phyloP scores from a whole-genome alignment of 1,140 invertebrate genomes.

The Cherax destructor region DNA sequence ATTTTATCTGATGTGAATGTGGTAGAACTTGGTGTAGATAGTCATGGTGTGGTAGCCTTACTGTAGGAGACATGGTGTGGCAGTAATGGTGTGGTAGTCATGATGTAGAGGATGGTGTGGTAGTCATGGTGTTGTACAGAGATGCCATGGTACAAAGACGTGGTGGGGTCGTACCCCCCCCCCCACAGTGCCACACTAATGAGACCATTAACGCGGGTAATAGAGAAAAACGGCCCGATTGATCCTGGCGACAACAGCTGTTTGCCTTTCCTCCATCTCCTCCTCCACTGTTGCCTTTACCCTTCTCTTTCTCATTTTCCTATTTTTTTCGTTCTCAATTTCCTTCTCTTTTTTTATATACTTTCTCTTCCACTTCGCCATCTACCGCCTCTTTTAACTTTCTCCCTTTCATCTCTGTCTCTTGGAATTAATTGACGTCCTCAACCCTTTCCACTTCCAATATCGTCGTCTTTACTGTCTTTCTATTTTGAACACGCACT shows the following conservation, averaged over 20 bases:
- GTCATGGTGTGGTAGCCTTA: not conserved
- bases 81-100: not conserved
- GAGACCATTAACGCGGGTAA: not conserved
- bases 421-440: too few species aligned
- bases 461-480: too few species aligned
- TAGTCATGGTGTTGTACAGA: not conserved
- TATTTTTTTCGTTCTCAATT: not conserved
- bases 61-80: not conserved
- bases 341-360: not conserved
- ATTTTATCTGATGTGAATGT: too few species aligned
- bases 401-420: too few species aligned
- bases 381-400: too few species aligned
- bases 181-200: not conserved
- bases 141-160: not conserved
- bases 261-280: not conserved
- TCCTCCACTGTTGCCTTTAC: not conserved
- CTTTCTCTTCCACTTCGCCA: too few species aligned
- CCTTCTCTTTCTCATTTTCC: too few species aligned
- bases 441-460: too few species aligned
- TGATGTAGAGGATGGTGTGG: too few species aligned
- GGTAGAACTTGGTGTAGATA: not conserved
- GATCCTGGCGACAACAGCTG: slow-evolving; percentile 9
- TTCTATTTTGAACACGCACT: too few species aligned
- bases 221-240: slow-evolving; percentile 2
- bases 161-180: too few species aligned